These are phyloP conservation scores for Pangasius djambal DNA, from an alignment of 2,797 vertebrate species.

Conservation along the genomic window DNA sequence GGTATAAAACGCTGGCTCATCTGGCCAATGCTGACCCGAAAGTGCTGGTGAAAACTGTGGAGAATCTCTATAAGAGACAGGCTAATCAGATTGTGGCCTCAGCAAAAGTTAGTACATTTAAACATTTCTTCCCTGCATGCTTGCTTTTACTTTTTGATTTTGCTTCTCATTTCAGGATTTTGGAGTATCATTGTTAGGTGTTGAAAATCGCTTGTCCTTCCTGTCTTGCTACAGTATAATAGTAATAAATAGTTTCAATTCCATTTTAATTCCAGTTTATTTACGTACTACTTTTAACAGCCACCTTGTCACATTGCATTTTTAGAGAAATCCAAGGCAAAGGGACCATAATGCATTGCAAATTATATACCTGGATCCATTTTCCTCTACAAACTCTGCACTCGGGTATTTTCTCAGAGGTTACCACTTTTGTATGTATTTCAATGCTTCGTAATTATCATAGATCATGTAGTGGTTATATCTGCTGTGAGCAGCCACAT, in stretches of 20 bases:
- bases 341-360: background rate
- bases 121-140: background rate
- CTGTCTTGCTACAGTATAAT: background rate
- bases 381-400: background rate
- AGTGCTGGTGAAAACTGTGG: constrained; percentile 75
- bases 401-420: background rate
- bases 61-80: constrained; percentile 83
- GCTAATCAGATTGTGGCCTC: constrained; percentile 89
- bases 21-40: constrained; percentile 87
- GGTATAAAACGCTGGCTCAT: constrained; percentile 86
- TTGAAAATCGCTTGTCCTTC: background rate
- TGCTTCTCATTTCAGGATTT: background rate
- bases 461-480: background rate
- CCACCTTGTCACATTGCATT: background rate
- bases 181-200: background rate
- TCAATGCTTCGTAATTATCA: background rate
- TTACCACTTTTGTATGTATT: background rate
- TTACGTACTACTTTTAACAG: background rate
- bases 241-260: background rate
- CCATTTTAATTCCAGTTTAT: background rate
- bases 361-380: background rate
- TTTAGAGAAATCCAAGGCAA: background rate
- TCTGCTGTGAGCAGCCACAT: too few relatives aligned
- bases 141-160: background rate
- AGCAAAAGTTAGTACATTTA: constrained; percentile 80